Percentiles rank a stretch among this genome's conserved stretches.
These are phyloP conservation scores for Gracilinanus agilis DNA, from an alignment of 2,113 vertebrate species.

Conservation along the genomic window DNA sequence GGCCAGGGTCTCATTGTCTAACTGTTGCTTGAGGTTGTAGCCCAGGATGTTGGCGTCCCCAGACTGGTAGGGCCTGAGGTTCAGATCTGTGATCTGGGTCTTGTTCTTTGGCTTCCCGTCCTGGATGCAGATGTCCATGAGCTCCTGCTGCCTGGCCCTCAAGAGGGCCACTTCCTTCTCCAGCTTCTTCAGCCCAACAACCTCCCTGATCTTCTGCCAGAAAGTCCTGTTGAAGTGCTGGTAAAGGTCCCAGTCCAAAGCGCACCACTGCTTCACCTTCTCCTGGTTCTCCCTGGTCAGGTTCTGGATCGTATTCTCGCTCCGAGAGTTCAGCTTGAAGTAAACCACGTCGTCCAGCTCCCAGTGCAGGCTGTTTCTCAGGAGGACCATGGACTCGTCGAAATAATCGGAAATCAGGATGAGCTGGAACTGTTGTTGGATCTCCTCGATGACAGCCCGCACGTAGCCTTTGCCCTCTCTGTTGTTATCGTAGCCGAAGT, in stretches of 20 bases:
- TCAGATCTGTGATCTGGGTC: conserved; percentile 77
- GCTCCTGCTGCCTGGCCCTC: conserved; percentile 76
- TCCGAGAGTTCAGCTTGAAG: conserved; percentile 90
- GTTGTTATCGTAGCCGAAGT: conserved; percentile 89
- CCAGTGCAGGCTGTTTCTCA: conserved; percentile 90
- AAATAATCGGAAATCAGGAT: conserved; percentile 92
- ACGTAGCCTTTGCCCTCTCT: conserved; percentile 41
- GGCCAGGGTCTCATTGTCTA: conserved; percentile 77
- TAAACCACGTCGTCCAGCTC: conserved; percentile 89
- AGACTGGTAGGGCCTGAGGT: conserved; percentile 88
- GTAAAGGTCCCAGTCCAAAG: conserved; percentile 92
- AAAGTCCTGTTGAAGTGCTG: conserved; percentile 91
- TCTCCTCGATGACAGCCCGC: conserved; percentile 73
- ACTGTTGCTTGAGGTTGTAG: conserved; percentile 86
- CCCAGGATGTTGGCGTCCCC: conserved; percentile 90
- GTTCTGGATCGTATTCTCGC: conserved; percentile 66
- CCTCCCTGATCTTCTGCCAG: conserved; percentile 86
- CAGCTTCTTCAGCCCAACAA: conserved; percentile 82
- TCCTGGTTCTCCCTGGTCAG: conserved; percentile 78
- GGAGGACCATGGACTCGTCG: conserved; percentile 92
- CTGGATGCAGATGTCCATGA: conserved; percentile 86
- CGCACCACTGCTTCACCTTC: conserved; percentile 86
- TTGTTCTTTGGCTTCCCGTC: conserved; percentile 78
- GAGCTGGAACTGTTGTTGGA: conserved; percentile 87
- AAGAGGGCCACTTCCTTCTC: conserved; percentile 85